phyloP scores from a whole-genome alignment of 2,888 invertebrate species.

The Orgyia antiqua region DNA sequence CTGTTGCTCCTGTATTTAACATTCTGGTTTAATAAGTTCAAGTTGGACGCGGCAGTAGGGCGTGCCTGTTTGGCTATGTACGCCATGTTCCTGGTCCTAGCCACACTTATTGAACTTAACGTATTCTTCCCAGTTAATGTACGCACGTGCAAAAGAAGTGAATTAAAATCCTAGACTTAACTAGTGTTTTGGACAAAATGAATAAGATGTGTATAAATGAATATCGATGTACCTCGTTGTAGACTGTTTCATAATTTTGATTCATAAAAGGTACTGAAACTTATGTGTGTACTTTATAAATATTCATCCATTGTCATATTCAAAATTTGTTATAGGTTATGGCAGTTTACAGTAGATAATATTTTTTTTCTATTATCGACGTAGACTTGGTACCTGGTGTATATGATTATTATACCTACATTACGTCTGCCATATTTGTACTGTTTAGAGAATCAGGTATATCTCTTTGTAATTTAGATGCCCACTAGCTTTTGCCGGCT shows the following conservation, averaged over 20 bases:
- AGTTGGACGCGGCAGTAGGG: constrained; percentile 91
- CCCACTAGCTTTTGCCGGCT: too few relatives aligned
- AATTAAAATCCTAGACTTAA: constrained; percentile 50
- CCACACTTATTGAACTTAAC: constrained; percentile 94
- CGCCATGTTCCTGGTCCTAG: constrained; percentile 90
- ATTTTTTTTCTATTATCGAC: too few relatives aligned
- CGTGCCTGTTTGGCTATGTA: constrained; percentile 92
- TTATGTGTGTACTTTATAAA: constrained; percentile 28
- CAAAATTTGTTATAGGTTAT: too few relatives aligned
- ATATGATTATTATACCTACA: too few relatives aligned
- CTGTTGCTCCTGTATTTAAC: constrained; percentile 89
- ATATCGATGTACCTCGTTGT: constrained; percentile 33
- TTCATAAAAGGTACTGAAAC: constrained; percentile 24
- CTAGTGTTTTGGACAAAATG: constrained; percentile 34
- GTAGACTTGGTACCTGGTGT: too few relatives aligned
- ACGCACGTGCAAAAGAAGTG: constrained; percentile 86
- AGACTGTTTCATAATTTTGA: constrained; percentile 22
- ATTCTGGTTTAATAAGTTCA: constrained; percentile 91
- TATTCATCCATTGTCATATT: constrained; percentile 24
- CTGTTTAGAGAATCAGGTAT: too few relatives aligned
- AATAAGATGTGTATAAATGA: constrained; percentile 30
- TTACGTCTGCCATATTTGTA: too few relatives aligned
- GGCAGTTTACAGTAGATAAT: too few relatives aligned
- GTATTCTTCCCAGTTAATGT: constrained; percentile 95
- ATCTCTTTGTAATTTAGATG: too few relatives aligned